A percentile compares a stretch with the other conserved stretches of the same genome.
These are phyloP conservation scores for Ormyrus pomaceus DNA, from an alignment of 2,888 invertebrate genomes.

Conservation along the genomic window DNA sequence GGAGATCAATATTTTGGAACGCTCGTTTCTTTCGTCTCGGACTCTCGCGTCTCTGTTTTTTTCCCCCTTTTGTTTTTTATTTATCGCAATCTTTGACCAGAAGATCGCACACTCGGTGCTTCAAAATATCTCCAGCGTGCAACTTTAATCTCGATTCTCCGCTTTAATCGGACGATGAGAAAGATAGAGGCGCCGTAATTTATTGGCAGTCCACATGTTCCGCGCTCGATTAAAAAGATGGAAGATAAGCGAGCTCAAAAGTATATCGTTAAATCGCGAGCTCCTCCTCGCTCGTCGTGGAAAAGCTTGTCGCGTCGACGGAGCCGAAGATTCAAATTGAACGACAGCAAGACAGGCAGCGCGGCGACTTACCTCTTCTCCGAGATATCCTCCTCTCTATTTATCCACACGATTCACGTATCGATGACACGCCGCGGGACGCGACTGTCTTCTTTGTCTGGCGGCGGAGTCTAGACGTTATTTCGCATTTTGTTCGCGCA, in stretches of 20 bases:
- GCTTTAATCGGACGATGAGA: slow-evolving; percentile 1
- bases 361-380: slow-evolving; percentile 10
- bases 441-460: slow-evolving; percentile 22
- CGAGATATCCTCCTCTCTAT: background rate
- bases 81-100: background rate
- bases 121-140: background rate
- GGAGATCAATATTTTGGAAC: background rate
- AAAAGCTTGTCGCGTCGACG: no score
- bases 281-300: background rate
- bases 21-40: no score
- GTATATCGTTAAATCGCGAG: background rate
- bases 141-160: slow-evolving; percentile 4
- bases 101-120: background rate
- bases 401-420: slow-evolving; percentile 45
- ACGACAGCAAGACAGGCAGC: slow-evolving; percentile 10
- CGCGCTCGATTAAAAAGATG: background rate
- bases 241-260: background rate
- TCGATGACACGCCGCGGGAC: slow-evolving; percentile 15
- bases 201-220: background rate
- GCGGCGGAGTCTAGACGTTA: background rate
- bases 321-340: no score
- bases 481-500: background rate
- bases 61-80: background rate
- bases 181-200: background rate
- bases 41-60: background rate